Evolutionary conservation across 2,888 invertebrate genomes (phyloP), one percentile per base, ranked within the genome.

Genomic region (Leptinotarsa tumamoca): DNA sequence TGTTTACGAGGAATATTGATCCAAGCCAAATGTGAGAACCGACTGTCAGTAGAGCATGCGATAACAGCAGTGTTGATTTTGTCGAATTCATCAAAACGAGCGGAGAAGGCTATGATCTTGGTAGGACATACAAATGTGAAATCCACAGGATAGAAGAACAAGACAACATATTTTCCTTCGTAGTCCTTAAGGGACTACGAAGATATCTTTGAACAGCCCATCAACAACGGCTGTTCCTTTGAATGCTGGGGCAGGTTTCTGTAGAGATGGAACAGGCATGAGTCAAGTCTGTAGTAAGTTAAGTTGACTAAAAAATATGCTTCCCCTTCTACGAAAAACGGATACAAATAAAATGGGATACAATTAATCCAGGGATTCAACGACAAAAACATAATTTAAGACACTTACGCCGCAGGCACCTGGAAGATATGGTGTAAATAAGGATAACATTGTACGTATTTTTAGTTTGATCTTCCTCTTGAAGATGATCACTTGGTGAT

Each of bases 11-110:
- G 94, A 1, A 96, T 97, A 89, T 97, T 97, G 75, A 96, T 91
- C 99, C 99, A 99, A 58, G 99, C 99, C 86, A 99, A 92, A 88
- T 99, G 99, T 43, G 95, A 95, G 91, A 96, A 99, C 89, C 98
- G 97, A 69, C 97, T 97, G 90, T 99, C 99, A 43, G 98, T 98
- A 71, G 98, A 98, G 77, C 95, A 96, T 73, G 94, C 99, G 84
- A 99, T 91, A 10, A 98, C 89, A 86, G 96, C 95, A 86, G 96
- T 96, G 27, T 27, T 93, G 84, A 98, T 95, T 85, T 94, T 93
- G 79, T 93, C 91, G 90, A 96, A 96, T 85, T 96, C 95, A 52
- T 93, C 91, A 0, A 92, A 94, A 78, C 95, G 93, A 83, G 99
- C 99, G 2, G 97, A 98, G 91, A 98, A 99, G 14, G 98, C 98